Evolutionary conservation across 2,888 invertebrate species (phyloP), one percentile per base, ranked within the genome.

Genomic region (Drosophila neonasuta): DNA sequence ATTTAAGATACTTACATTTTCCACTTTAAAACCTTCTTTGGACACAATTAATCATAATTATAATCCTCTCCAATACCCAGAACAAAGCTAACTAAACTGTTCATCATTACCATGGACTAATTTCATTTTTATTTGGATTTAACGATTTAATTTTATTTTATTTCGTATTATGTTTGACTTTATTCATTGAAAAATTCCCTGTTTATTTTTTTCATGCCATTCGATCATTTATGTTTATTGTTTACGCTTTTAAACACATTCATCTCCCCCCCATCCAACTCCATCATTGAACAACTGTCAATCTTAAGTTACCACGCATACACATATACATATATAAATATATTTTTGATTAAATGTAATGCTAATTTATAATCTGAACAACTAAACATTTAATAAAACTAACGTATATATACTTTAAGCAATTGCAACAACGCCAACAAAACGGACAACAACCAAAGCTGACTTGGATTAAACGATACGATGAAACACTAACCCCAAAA

Each of bases 1-100:
- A 84, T 84, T 84, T 67, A 71, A 60, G 66, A 68, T 62, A 44
- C 71, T 41, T 54, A n/a, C 45, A 41, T 39, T 42, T 36, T n/a
- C 11, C 5, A 36, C 36, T 11, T 36, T n/a, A 36, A 36, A 36
- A n/a, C 36, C n/a, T n/a, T 10, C 10, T n/a, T n/a, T 36, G 36
- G 36, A 36, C 36, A n/a, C n/a, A 36, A 5, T 6, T n/a, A 32
- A 32, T 10, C 48, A 15, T 17, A 63, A 36, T 36, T n/a, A 10
- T 17, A 63, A 36, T 36, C 36, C 11, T 34, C 11, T 6, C 17
- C 11, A 39, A 17, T 30, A 17, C 9, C 17, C 11, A 45, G 15
- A 52, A 30, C 34, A 17, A 20, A 30, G 20, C 50, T 15, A 57
- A 24, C 36, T 42, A 24, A 57, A 24, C 36, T 49, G 36, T 55